Conservation (phyloP, 2,888 invertebrate species). For the Plebejus anna region DNA sequence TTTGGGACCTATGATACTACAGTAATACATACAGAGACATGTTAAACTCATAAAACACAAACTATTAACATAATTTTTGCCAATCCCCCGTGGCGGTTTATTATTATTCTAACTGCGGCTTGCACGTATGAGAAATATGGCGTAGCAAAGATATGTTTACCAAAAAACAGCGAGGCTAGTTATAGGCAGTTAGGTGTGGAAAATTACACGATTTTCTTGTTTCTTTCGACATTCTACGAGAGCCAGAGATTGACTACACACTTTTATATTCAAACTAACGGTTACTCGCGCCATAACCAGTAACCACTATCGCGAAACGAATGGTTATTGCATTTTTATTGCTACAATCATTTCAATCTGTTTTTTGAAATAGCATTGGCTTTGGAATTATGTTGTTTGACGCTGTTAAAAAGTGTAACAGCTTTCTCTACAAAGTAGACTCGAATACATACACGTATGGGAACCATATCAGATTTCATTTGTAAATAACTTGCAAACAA, state of each 20-base stretch:
- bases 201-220: not conserved
- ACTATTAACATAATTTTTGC: not conserved
- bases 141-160: not conserved
- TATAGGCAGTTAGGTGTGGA: not conserved
- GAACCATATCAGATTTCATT: too few species aligned
- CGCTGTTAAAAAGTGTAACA: not conserved
- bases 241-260: not conserved
- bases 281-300: not conserved
- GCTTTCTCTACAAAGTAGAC: too few species aligned
- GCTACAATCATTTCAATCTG: not conserved
- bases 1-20: too few species aligned
- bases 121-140: not conserved
- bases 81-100: not conserved
- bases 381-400: not conserved
- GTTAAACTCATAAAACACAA: too few species aligned
- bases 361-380: not conserved
- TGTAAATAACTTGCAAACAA: too few species aligned
- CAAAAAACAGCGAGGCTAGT: not conserved
- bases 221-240: not conserved
- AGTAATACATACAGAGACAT: too few species aligned
- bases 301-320: conserved; percentile 10
- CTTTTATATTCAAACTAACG: not conserved
- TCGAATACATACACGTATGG: too few species aligned
- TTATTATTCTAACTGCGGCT: not conserved
- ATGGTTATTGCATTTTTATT: conserved; percentile 15